Conservation (phyloP, 2,888 invertebrate species). For the Drosophila prostipennis region DNA sequence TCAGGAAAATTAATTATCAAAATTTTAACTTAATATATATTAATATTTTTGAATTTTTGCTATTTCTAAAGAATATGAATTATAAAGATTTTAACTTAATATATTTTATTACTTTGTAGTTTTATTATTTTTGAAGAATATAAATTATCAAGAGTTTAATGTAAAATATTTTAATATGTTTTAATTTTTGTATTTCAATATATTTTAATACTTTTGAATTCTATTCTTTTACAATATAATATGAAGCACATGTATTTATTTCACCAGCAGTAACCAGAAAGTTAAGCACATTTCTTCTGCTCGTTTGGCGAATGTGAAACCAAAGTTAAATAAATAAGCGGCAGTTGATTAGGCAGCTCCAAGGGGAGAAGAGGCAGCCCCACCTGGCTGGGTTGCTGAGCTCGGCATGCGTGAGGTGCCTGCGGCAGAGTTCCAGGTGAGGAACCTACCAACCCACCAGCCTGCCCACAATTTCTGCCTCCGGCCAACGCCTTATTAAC, state of each 20-base stretch:
- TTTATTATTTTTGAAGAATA: neutral
- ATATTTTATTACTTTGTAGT: neutral
- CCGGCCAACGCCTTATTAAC: slow-evolving; percentile 61
- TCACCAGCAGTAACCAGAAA: slow-evolving; percentile 7
- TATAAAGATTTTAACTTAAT: too few relatives aligned
- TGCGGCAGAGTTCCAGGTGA: slow-evolving; percentile 36
- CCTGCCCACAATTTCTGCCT: slow-evolving; percentile 13
- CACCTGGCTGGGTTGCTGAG: slow-evolving; percentile 28
- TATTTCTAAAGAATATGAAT: too few relatives aligned
- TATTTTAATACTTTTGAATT: too few relatives aligned
- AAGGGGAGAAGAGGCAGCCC: neutral
- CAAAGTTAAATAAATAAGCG: slow-evolving; percentile 76
- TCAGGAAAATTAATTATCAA: too few relatives aligned
- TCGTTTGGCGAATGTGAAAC: slow-evolving; percentile 59
- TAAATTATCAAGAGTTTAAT: neutral
- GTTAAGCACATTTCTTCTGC: slow-evolving; percentile 48
- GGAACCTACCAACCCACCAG: neutral
- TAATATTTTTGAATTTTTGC: too few relatives aligned
- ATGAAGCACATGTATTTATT: too few relatives aligned
- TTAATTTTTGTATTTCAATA: too few relatives aligned
- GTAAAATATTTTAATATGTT: neutral
- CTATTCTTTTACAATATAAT: neutral
- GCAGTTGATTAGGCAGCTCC: slow-evolving; percentile 69
- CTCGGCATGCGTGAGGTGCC: slow-evolving; percentile 57
- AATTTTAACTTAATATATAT: too few relatives aligned